Evolutionary conservation across 2,888 invertebrate genomes (phyloP).

Genomic region (Cryptosula pallasiana): DNA sequence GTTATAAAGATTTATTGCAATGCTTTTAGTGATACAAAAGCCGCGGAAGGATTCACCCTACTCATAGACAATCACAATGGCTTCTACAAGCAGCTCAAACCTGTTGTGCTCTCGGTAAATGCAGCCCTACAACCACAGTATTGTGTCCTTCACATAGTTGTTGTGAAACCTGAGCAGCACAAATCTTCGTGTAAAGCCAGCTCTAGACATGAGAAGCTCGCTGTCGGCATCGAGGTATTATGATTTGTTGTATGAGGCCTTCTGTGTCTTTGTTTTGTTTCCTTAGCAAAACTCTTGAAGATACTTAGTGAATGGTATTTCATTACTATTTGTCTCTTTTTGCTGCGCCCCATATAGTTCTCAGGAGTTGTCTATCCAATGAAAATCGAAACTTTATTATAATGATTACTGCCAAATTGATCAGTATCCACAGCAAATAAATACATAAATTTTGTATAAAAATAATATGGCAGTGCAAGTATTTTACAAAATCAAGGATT

Average conservation of each 20-base stretch:
- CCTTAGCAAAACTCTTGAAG: neutral
- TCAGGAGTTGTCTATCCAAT: no score
- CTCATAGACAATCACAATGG: conserved; percentile 91
- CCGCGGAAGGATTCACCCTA: conserved; percentile 84
- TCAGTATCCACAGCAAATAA: no score
- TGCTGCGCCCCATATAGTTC: no score
- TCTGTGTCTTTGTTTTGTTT: neutral
- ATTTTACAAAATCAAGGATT: no score
- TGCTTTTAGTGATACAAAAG: conserved; percentile 74
- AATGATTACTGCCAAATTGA: no score
- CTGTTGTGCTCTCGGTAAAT: conserved; percentile 41
- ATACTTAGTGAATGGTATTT: no score
- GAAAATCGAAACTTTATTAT: no score
- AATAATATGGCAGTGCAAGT: no score
- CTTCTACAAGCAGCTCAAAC: conserved; percentile 51
- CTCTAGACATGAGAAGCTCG: conserved; percentile 29
- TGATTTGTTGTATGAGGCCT: neutral
- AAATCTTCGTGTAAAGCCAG: conserved; percentile 16
- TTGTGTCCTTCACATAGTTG: neutral
- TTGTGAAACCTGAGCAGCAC: neutral
- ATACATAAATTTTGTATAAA: no score
- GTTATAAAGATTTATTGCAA: no score
- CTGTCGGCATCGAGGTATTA: conserved; percentile 29
- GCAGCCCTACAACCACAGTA: conserved; percentile 27
- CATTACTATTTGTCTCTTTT: no score